Base-by-base conservation (phyloP, 53 echinoderm and acorn worm genomes). In the Luidia sarsii region DNA sequence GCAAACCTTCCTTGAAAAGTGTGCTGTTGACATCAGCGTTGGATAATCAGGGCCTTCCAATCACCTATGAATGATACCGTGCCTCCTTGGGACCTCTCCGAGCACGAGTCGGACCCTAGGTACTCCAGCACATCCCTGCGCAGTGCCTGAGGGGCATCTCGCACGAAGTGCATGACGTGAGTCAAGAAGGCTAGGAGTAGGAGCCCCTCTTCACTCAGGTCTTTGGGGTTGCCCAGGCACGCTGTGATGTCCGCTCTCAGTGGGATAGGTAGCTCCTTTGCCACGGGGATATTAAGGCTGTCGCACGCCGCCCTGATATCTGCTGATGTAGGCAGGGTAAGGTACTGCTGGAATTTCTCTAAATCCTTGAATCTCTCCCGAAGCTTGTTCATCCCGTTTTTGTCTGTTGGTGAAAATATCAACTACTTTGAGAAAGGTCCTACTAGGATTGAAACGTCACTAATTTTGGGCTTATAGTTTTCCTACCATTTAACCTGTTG, bases 21-120 rank as follows among this genome's bases (percentile, higher is more conserved):
- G n/a, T n/a, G n/a, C n/a, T n/a, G n/a, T n/a, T n/a, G n/a, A n/a
- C n/a, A n/a, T n/a, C n/a, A n/a, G n/a, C n/a, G n/a, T n/a, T n/a
- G n/a, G n/a, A 70, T n/a, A 31, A 51, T 35, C 16, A 30, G 9
- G 51, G 70, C 70, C 33, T 51, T 51, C 70, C 70, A 70, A 33
- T 70, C 52, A 9, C 70, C 70, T 19, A 25, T 52, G 33, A 51
- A 50, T 50, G 50, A 50, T 25, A 51, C 52, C 52, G 41, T n/a
- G 15, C 37, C 70, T 2, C 50, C 70, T 14, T 65, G 36, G 16
- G 31, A 29, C 51, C 32, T 70, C 52, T 70, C 70, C 16, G 70
- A 25, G 33, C 70, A 70, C 33, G 7, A 20, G 22, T 70, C 52
- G 32, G 50, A 31, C 1, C 52, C 70, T 7, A 70, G 70, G 20